A percentile compares a stretch with the other conserved stretches of the same genome.
phyloP scores from a whole-genome alignment of 2,888 invertebrate species.

The Oasisia sp. region DNA sequence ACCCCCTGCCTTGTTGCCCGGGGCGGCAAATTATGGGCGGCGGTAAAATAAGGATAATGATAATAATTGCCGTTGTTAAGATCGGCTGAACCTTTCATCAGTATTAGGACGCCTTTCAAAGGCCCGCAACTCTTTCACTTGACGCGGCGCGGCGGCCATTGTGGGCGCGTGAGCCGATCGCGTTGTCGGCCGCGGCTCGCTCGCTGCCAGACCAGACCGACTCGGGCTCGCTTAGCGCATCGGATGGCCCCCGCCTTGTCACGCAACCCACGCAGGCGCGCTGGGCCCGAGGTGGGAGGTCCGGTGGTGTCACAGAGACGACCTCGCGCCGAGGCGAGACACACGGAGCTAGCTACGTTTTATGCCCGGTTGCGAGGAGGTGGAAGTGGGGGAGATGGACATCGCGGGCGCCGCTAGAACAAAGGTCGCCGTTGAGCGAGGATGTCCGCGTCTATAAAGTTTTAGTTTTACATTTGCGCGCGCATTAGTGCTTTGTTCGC shows the following conservation, averaged over 20 bases:
- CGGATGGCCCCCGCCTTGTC: background rate
- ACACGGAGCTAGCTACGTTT: background rate
- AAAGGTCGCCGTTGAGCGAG: background rate
- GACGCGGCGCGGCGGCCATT: background rate
- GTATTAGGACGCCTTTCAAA: slow-evolving; percentile 11
- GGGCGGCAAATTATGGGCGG: background rate
- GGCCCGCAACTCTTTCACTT: slow-evolving; percentile 1
- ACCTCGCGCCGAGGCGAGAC: background rate
- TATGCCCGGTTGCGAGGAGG: background rate
- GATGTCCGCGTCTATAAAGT: background rate
- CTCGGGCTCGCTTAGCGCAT: background rate
- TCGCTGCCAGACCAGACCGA: background rate
- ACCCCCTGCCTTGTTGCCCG: background rate
- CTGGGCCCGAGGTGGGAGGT: background rate
- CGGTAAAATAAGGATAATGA: background rate
- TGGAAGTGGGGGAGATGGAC: background rate
- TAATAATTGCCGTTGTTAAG: background rate
- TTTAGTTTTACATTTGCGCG: slow-evolving; percentile 5
- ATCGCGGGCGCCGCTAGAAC: background rate
- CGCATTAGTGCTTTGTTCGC: background rate
- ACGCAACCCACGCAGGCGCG: background rate
- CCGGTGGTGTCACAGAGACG: background rate
- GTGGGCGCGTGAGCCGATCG: background rate
- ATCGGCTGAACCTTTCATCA: background rate
- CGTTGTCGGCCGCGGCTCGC: background rate